phyloP scores from a whole-genome alignment of 2,888 invertebrate genomes.

The Drosophila greeni region DNA sequence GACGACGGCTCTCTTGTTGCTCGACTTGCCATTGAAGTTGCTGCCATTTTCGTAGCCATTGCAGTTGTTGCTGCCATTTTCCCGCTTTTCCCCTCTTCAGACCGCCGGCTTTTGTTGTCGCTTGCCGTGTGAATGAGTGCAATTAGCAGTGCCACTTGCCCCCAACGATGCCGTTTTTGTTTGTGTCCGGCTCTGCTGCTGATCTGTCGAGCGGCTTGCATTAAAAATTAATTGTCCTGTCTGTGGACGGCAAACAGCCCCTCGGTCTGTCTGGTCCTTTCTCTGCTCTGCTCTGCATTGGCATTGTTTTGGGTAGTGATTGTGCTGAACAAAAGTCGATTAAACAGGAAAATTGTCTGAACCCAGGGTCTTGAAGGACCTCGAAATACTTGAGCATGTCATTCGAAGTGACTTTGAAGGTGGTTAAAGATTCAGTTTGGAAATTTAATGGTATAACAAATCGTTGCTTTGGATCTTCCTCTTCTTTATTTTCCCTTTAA shows the following conservation, averaged over 20 bases:
- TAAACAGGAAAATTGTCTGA: slow-evolving; percentile 12
- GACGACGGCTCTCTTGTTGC: slow-evolving; percentile 44
- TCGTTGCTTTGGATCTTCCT: not conserved
- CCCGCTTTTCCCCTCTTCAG: slow-evolving; percentile 54
- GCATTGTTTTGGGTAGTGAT: slow-evolving; percentile 35
- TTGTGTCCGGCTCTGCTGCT: slow-evolving; percentile 35
- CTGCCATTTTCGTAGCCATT: slow-evolving; percentile 23
- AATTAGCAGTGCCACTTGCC: slow-evolving; percentile 65
- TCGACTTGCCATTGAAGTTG: slow-evolving; percentile 31
- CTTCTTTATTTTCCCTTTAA: not conserved
- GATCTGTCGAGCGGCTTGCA: slow-evolving; percentile 52
- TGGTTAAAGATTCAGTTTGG: not conserved
- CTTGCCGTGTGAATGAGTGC: slow-evolving; percentile 68
- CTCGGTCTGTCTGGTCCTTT: slow-evolving; percentile 5
- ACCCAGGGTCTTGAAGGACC: not conserved
- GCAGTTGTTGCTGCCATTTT: slow-evolving; percentile 27
- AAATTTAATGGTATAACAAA: not conserved
- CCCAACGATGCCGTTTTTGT: slow-evolving; percentile 53
- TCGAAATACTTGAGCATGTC: not conserved
- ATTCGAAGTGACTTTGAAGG: not conserved
- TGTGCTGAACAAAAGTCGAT: slow-evolving; percentile 41
- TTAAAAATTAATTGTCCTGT: slow-evolving; percentile 64
- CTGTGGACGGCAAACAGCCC: slow-evolving; percentile 23
- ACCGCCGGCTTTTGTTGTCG: slow-evolving; percentile 53
- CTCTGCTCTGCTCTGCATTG: slow-evolving; percentile 9